Base-by-base conservation (phyloP, 1,140 invertebrate genomes). In the Amphibalanus amphitrite region DNA sequence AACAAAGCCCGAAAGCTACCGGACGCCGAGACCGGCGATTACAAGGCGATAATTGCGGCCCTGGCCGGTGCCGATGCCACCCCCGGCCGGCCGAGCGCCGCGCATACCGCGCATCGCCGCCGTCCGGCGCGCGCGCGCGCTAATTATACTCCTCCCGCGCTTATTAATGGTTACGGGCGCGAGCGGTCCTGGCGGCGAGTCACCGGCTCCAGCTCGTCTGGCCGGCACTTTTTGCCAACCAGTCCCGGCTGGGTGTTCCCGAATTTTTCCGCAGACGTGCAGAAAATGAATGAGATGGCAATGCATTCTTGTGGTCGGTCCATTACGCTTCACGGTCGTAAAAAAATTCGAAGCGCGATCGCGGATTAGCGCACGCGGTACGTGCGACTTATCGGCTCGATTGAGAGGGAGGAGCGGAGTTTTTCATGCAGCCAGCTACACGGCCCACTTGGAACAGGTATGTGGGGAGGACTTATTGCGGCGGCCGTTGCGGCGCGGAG, bases 221-320 rank as follows among this genome's bases (percentile, higher is more conserved):
- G 4, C 15, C 33, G 4, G 33, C 4, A 4, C 4, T 59, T 59
- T 59, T 59, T 59, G 47, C 17, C 13, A 20, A 59, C 47, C 47
- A 23, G 10, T 8, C 47, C 47, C 13, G 47, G 47, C 47, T 59
- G 47, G 47, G 47, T 59, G 47, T 59, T 59, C 17, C 47, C 47
- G 47, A 59, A 59, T 59, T 59, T n/a, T 59, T 59, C 47, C 13
- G 13, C 20, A 20, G 47, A 59, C 47, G 47, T 59, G 17, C 47
- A 59, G 47, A 59, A 59, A 59, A 59, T 59, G 47, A 59, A 59
- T 59, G 47, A 59, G 47, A 59, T 59, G 47, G 47, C 47, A 59
- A 59, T 8, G 47, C 47, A 59, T 59, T 59, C 47, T 59, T 59
- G 47, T 23, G 47, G 47, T 59, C 47, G 47, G 47, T 23, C 47